These are phyloP conservation scores for Noctuana brunneofusca DNA, from an alignment of 2,888 invertebrate genomes.

Conservation along the genomic window DNA sequence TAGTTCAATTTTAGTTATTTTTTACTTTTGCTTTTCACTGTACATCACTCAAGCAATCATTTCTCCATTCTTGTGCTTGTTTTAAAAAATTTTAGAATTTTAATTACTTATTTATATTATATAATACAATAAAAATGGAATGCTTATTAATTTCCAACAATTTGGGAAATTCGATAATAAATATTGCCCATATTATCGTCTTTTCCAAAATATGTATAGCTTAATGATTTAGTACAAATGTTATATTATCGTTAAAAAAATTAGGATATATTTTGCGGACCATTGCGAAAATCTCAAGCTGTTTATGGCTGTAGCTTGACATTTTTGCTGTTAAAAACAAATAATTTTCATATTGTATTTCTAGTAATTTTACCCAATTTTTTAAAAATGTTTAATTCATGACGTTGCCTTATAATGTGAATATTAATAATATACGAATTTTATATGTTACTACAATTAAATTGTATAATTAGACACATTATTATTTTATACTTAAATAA, in stretches of 20 bases:
- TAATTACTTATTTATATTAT: background rate
- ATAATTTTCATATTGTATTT: slow-evolving; percentile 20
- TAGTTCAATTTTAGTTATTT: slow-evolving; percentile 33
- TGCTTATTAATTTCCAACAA: slow-evolving; percentile 25
- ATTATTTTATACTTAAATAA: slow-evolving; percentile 68
- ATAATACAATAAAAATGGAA: slow-evolving; percentile 26
- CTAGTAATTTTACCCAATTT: slow-evolving; percentile 27
- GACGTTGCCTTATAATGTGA: slow-evolving; percentile 68
- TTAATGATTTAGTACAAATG: slow-evolving; percentile 36
- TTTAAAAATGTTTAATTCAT: slow-evolving; percentile 42
- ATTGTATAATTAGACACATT: slow-evolving; percentile 46
- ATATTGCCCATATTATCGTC: slow-evolving; percentile 45
- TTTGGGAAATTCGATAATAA: slow-evolving; percentile 40
- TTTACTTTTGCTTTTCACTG: slow-evolving; percentile 25
- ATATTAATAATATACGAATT: slow-evolving; percentile 56
- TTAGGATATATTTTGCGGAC: slow-evolving; percentile 36
- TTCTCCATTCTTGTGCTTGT: slow-evolving; percentile 8
- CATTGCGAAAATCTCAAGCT: slow-evolving; percentile 72
- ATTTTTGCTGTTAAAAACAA: slow-evolving; percentile 58
- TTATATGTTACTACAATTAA: slow-evolving; percentile 65
- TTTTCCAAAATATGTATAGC: slow-evolving; percentile 38
- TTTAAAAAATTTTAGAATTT: background rate
- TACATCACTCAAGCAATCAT: slow-evolving; percentile 10
- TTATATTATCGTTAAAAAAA: slow-evolving; percentile 27
- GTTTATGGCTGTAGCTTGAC: slow-evolving; percentile 77